phyloP scores from a whole-genome alignment of 2,113 vertebrate genomes.

The Carettochelys insculpta region DNA sequence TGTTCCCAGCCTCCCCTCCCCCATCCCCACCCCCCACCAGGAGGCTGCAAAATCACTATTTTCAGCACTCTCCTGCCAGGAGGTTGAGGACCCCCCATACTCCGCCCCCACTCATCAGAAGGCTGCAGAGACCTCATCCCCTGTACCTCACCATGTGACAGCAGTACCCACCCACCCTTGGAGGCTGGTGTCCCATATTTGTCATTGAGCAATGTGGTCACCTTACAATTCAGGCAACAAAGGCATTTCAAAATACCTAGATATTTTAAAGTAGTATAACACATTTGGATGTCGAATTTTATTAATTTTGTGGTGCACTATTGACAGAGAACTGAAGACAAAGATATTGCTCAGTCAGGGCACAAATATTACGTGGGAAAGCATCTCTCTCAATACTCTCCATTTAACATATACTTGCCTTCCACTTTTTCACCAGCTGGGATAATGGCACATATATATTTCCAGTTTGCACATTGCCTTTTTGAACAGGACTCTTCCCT shows the following conservation, averaged over 20 bases:
- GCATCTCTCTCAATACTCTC: not conserved
- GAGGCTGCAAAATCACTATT: no score
- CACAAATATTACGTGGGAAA: not conserved
- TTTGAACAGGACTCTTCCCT: not conserved
- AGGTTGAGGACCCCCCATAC: no score
- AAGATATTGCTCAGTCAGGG: not conserved
- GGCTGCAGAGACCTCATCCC: no score
- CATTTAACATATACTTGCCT: not conserved
- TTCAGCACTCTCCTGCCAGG: no score
- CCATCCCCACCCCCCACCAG: no score
- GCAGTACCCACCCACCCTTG: no score
- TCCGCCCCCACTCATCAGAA: no score
- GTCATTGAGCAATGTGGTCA: no score
- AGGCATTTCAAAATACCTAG: not conserved
- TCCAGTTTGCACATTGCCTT: not conserved
- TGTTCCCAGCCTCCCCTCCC: no score
- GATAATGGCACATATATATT: not conserved
- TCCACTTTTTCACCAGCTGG: not conserved
- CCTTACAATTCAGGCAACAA: no score
- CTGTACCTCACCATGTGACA: no score
- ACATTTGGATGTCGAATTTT: not conserved
- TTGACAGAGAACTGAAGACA: not conserved
- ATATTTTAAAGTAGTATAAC: not conserved
- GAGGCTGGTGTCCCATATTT: no score
- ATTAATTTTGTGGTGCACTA: not conserved